A percentile compares a stretch with the other conserved stretches of the same genome.
phyloP scores from a whole-genome alignment of 2,797 vertebrate genomes.

The Stomatorhinus walkeri region DNA sequence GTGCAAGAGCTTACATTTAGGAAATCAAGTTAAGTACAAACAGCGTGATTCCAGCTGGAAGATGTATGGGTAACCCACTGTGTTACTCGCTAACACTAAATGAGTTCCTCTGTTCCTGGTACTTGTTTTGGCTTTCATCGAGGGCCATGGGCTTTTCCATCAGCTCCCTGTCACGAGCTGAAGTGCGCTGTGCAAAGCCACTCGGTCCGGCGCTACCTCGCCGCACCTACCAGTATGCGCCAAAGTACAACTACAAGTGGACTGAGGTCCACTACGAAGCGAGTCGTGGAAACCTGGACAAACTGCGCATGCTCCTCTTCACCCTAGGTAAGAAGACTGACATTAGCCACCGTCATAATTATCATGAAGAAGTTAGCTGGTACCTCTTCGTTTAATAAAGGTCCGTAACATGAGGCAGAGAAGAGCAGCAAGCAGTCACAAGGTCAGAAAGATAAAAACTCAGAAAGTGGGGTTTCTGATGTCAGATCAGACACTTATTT shows the following conservation, averaged over 20 bases:
- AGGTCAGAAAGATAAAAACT: neutral
- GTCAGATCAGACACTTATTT: neutral
- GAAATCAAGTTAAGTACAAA: neutral
- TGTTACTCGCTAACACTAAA: neutral
- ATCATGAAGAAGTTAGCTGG: neutral
- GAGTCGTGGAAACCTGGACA: constrained; percentile 43
- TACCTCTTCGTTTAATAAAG: neutral
- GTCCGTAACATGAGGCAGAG: neutral
- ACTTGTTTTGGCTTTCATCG: neutral
- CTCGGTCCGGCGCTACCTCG: constrained; percentile 23
- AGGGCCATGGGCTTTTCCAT: constrained; percentile 44
- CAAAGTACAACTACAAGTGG: constrained; percentile 47
- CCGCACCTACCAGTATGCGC: constrained; percentile 40
- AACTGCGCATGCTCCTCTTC: constrained; percentile 30
- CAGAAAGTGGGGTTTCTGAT: neutral
- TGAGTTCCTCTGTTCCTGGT: neutral
- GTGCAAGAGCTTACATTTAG: neutral
- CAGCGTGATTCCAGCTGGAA: neutral
- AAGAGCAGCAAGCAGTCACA: neutral
- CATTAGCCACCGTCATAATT: neutral
- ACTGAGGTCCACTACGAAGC: constrained; percentile 47
- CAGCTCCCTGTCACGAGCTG: constrained; percentile 40
- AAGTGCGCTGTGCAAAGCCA: constrained; percentile 21
- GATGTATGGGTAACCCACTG: neutral
- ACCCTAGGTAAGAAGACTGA: constrained; percentile 30